Evolutionary conservation across 1,140 invertebrate genomes (phyloP), one percentile per base, ranked within the genome.

Genomic region (Anagrus nilaparvatae): DNA sequence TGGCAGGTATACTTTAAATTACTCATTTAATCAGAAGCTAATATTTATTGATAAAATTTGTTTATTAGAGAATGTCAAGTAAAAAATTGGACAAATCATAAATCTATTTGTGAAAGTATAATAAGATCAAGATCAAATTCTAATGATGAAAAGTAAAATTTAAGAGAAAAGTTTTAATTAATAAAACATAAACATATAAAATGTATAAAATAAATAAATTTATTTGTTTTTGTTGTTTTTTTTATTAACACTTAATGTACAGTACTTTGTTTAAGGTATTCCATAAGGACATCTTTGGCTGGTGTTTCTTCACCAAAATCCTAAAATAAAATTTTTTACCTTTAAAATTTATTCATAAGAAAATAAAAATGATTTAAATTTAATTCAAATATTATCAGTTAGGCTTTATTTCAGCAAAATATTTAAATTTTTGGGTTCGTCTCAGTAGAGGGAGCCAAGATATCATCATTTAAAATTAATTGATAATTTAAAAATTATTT

Each of bases 291-390:
- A 72, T 94, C 89, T 60, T 91, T 76, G 30, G 91, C 91, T 56
- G 84, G 87, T 31, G 91, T 91, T 63, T 97, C 93, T 65, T 95
- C 90, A 54, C 93, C 93, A 64, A 86, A 97, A 70, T 97, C 89
- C 85, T 88, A 67, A 40, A 78, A 52, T 37, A 51, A 53, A 40
- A 53, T 51, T 40, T 41, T 29, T 23, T 34, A 34, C 21, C n/a
- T n/a, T n/a, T n/a, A n/a, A n/a, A n/a, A n/a, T 46, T 38, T 30
- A 14, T 34, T 40, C 20, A 18, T 43, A 12, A 31, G 50, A 50
- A 41, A 46, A 49, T 51, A 28, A 32, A 34, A 27, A 13, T 7
- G 19, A 46, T 40, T 40, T 43, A 39, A 46, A 44, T 9, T 0
- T 20, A 40, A 30, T 5, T 31, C 25, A 19, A 33, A 10, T 14